Percentiles rank a stretch among this genome's conserved stretches.
Evolutionary conservation across 2,888 invertebrate genomes (phyloP).

Genomic region (Heliconius erato): DNA sequence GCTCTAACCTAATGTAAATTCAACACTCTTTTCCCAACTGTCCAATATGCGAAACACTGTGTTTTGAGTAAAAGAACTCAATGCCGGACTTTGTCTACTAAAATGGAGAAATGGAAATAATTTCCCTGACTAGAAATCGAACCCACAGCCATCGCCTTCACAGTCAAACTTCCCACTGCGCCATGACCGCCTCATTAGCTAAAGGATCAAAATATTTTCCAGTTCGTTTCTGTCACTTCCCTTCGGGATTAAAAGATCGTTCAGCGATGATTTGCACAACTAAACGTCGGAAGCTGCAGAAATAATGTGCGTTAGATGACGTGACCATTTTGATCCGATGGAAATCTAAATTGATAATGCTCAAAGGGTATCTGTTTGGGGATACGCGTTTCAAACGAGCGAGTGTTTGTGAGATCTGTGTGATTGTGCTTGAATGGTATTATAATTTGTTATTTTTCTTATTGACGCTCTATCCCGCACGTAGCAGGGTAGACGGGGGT

Average conservation of each 20-base stretch:
- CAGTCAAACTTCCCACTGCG: background rate
- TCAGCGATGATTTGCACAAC: conserved; percentile 55
- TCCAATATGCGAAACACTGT: too few species aligned
- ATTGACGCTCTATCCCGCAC: background rate
- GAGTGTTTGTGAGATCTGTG: conserved; percentile 25
- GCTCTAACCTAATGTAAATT: too few species aligned
- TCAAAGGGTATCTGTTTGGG: conserved; percentile 56
- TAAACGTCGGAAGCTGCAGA: conserved; percentile 63
- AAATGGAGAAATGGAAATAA: too few species aligned
- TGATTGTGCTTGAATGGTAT: background rate
- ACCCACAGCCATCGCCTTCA: background rate
- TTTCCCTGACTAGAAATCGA: background rate
- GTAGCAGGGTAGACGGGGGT: too few species aligned
- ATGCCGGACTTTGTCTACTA: too few species aligned
- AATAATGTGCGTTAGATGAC: conserved; percentile 73
- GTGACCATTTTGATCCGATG: conserved; percentile 69
- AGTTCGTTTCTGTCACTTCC: conserved; percentile 58
- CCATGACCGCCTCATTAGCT: background rate
- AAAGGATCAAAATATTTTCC: conserved; percentile 56
- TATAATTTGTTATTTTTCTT: background rate
- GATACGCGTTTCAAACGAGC: conserved; percentile 13
- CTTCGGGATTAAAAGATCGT: conserved; percentile 50
- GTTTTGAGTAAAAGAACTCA: too few species aligned
- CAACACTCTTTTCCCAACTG: too few species aligned
- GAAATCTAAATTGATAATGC: conserved; percentile 68